Conservation (phyloP, 2,888 invertebrate species). For the Arge pagana region DNA sequence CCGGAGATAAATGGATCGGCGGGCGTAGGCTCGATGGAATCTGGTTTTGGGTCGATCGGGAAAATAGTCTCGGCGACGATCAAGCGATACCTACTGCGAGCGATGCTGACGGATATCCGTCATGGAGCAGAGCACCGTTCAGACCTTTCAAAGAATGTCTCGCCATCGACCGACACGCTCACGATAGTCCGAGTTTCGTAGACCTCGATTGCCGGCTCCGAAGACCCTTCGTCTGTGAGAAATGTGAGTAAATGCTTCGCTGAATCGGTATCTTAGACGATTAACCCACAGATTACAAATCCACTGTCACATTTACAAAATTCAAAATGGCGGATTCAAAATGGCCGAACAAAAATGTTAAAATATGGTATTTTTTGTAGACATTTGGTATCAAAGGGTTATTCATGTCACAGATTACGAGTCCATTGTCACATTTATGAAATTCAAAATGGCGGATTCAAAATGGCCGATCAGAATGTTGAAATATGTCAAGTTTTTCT, state of each 20-base stretch:
- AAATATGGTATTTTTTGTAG: too few relatives aligned
- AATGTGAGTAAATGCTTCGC: slow-evolving; percentile 49
- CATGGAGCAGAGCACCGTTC: slow-evolving; percentile 58
- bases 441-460: too few relatives aligned
- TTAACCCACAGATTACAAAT: not conserved
- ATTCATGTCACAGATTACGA: too few relatives aligned
- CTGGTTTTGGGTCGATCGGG: slow-evolving; percentile 37
- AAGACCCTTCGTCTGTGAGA: slow-evolving; percentile 61
- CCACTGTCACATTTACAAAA: too few relatives aligned
- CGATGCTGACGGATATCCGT: slow-evolving; percentile 59
- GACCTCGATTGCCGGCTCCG: slow-evolving; percentile 62
- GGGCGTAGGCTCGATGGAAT: slow-evolving; percentile 34
- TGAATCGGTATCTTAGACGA: not conserved
- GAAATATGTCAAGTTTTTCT: too few relatives aligned
- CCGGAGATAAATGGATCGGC: slow-evolving; percentile 41
- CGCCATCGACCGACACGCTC: slow-evolving; percentile 59
- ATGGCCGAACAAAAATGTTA: not conserved
- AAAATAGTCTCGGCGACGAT: slow-evolving; percentile 25
- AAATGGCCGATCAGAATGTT: too few relatives aligned
- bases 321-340: not conserved
- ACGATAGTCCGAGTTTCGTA: slow-evolving; percentile 62
- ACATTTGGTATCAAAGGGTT: too few relatives aligned
- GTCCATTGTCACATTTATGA: too few relatives aligned
- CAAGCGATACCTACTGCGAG: slow-evolving; percentile 54
- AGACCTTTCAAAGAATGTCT: slow-evolving; percentile 54